Evolutionary conservation across 2,113 vertebrate species (phyloP), one percentile per base, ranked within the genome.

Genomic region (Corvus hawaiiensis): DNA sequence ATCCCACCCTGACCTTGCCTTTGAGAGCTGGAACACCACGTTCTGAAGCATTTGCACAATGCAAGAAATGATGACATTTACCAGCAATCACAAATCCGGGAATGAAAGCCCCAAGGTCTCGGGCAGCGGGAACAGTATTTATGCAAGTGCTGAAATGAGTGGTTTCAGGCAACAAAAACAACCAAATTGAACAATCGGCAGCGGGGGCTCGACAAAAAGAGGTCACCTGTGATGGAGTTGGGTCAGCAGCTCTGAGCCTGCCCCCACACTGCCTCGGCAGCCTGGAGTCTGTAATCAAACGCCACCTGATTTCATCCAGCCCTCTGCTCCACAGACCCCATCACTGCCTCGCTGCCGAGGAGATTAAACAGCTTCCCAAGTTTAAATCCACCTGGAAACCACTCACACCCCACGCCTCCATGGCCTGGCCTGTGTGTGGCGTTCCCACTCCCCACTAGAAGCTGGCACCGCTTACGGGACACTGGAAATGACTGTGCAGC

Each of bases 21-120:
- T 41, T 82, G 94, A 74, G 51, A 79, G 94, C 15, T 28, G 41
- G 94, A 93, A 69, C 68, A 51, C 16, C 89, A 49, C 48, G 48
- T n/a, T 22, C 80, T 26, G 85, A 16, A 75, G 59, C 43, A 6
- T 35, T 32, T 71, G 56, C 87, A 89, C 90, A 59, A 54, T 64
- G 73, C 85, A 62, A 56, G 78, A 26, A 90, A 75, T 6, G 46
- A 51, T 75, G 93, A 69, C 95, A 87, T 91, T 96, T 69, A 66
- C 32, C 97, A 87, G 94, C 88, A 79, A 85, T 72, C 59, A 67
- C 56, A 32, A 8, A 28, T 1, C 58, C 3, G 71, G 80, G 33
- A 84, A 44, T 64, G 88, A 86, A 49, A 94, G 74, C 95, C 94
- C 67, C 94, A 75, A 89, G 95, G 91, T 84, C 77, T 90, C 37